Evolutionary conservation across 1,140 invertebrate genomes (phyloP).

Genomic region (Aphidius ervi): DNA sequence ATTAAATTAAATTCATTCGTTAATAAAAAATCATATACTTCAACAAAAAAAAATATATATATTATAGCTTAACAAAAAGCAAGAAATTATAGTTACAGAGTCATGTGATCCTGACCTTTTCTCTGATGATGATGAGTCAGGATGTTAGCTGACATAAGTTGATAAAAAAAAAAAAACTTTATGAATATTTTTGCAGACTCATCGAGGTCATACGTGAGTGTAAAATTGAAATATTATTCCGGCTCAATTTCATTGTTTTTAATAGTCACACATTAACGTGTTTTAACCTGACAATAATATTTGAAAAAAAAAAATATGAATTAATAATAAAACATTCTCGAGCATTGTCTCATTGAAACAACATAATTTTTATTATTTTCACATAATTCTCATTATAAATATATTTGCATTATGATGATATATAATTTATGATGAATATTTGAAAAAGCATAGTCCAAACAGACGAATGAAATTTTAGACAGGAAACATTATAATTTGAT

Average conservation of each 20-base stretch:
- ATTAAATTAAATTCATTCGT: no score
- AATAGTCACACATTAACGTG: not conserved
- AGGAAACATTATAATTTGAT: constrained; percentile 20
- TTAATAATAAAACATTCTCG: constrained; percentile 1
- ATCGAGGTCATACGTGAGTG: constrained; percentile 12
- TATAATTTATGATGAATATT: constrained; percentile 8
- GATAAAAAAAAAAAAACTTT: no score
- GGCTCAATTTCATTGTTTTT: constrained; percentile 11
- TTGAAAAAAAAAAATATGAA: not conserved
- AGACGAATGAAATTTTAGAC: constrained; percentile 6
- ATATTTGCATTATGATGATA: not conserved
- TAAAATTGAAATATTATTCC: constrained; percentile 1
- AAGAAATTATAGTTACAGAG: no score
- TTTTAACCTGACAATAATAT: constrained; percentile 7
- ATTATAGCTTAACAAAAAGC: no score
- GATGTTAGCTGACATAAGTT: no score
- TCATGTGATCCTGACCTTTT: constrained; percentile 11
- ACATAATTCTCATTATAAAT: not conserved
- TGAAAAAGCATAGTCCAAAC: constrained; percentile 1
- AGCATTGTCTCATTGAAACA: constrained; percentile 4
- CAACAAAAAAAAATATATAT: no score
- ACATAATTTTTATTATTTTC: not conserved
- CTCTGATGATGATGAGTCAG: not conserved
- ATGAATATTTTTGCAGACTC: constrained; percentile 5
- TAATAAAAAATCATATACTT: no score